A percentile compares a stretch with the other conserved stretches of the same genome.
phyloP scores from a whole-genome alignment of 2,797 vertebrate genomes.

The Valencia hispanica region DNA sequence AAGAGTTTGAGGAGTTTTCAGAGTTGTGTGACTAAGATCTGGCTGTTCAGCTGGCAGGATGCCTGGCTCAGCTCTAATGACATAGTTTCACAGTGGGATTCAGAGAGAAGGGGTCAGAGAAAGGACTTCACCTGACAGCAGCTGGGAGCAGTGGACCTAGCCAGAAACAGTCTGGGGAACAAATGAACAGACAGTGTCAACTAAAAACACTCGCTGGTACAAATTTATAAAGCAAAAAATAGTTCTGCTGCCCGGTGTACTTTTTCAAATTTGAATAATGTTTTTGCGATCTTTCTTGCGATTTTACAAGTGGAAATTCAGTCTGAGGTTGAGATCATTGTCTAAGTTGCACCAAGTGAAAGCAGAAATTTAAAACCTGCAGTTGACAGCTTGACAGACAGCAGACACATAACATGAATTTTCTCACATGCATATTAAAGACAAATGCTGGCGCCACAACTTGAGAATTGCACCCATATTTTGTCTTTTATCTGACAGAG shows the following conservation, averaged over 20 bases:
- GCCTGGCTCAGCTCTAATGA: slow-evolving; percentile 70
- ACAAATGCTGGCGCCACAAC: slow-evolving; percentile 11
- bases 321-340: slow-evolving; percentile 39
- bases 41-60: slow-evolving; percentile 60
- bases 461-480: slow-evolving; percentile 12
- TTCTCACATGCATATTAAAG: slow-evolving; percentile 32
- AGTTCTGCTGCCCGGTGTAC: slow-evolving; percentile 41
- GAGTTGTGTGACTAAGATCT: slow-evolving; percentile 66
- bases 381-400: slow-evolving; percentile 30
- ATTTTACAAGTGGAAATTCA: slow-evolving; percentile 40
- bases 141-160: slow-evolving; percentile 46
- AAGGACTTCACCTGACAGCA: slow-evolving; percentile 74
- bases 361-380: slow-evolving; percentile 46
- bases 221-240: slow-evolving; percentile 55
- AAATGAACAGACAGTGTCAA: slow-evolving; percentile 32
- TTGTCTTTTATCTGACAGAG: slow-evolving; percentile 26
- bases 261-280: slow-evolving; percentile 7
- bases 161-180: slow-evolving; percentile 58
- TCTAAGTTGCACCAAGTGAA: slow-evolving; percentile 28
- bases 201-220: slow-evolving; percentile 41
- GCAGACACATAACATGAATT: slow-evolving; percentile 42
- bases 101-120: slow-evolving; percentile 66
- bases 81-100: slow-evolving; percentile 79
- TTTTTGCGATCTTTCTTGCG: slow-evolving; percentile 38
- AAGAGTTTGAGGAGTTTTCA: slow-evolving; percentile 57